Evolutionary conservation across 2,888 invertebrate genomes (phyloP).

Genomic region (Stenolophus ochropezus): DNA sequence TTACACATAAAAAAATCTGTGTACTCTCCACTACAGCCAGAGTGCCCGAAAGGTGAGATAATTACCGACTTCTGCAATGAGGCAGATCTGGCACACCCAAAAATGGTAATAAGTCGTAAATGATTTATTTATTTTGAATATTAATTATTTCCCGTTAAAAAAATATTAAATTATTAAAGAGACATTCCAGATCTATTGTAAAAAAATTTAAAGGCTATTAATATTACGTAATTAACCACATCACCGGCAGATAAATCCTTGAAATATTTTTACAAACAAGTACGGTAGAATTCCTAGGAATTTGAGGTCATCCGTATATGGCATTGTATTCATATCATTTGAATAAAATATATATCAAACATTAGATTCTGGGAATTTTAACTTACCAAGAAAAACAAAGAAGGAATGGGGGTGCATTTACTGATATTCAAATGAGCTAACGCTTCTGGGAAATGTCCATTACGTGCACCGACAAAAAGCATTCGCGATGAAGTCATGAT

Average conservation of each 20-base stretch:
- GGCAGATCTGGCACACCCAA: too few species aligned
- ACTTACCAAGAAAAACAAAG: constrained; percentile 87
- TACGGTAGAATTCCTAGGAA: neutral
- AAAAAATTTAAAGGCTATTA: neutral
- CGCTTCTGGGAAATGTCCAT: constrained; percentile 89
- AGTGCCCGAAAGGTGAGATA: too few species aligned
- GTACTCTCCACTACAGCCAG: too few species aligned
- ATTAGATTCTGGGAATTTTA: neutral
- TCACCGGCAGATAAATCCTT: neutral
- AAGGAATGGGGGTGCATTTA: constrained; percentile 86
- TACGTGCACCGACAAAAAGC: constrained; percentile 93
- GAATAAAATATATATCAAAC: neutral
- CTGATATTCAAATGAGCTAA: constrained; percentile 86
- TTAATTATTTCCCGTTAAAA: too few species aligned
- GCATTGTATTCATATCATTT: constrained; percentile 1
- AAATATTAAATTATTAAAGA: too few species aligned
- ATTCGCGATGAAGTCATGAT: constrained; percentile 96
- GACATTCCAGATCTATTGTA: neutral
- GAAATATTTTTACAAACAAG: neutral
- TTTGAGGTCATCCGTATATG: constrained; percentile 9
- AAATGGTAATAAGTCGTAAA: too few species aligned
- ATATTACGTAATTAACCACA: neutral
- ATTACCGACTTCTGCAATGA: too few species aligned
- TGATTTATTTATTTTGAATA: too few species aligned
- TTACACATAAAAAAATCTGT: too few species aligned